These are phyloP conservation scores for Mastomys coucha DNA, from an alignment of 2,113 vertebrate species.

Conservation along the genomic window DNA sequence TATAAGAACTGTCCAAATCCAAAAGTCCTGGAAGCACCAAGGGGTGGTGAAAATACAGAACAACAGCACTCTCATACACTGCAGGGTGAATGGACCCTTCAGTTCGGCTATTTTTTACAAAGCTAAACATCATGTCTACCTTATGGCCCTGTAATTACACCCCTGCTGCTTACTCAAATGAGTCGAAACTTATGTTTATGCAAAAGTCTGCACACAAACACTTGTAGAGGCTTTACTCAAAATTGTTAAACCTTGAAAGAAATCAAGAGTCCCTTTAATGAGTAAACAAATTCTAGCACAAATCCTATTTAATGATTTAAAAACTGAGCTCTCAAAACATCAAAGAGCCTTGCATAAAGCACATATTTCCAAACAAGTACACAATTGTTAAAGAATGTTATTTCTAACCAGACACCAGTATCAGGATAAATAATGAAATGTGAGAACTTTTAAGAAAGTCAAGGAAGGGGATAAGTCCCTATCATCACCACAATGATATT, in stretches of 20 bases:
- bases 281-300: not conserved
- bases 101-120: not conserved
- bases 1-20: not conserved
- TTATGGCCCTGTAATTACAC: not conserved
- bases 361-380: not conserved
- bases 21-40: not conserved
- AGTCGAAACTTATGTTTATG: not conserved
- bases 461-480: not conserved
- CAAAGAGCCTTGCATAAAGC: not conserved
- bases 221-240: slow-evolving; percentile 5
- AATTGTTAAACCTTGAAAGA: slow-evolving; percentile 11
- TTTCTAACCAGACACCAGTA: not conserved
- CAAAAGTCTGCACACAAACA: not conserved
- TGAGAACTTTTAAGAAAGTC: not conserved
- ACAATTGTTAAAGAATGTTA: not conserved
- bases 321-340: not conserved
- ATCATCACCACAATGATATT: not conserved
- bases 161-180: not conserved
- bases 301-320: not conserved
- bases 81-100: not conserved
- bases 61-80: not conserved
- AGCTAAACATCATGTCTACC: not conserved
- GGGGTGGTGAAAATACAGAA: not conserved
- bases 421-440: slow-evolving; percentile 5
- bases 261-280: not conserved